Conservation (phyloP, 2,888 invertebrate species). For the Cheilosia urbana region DNA sequence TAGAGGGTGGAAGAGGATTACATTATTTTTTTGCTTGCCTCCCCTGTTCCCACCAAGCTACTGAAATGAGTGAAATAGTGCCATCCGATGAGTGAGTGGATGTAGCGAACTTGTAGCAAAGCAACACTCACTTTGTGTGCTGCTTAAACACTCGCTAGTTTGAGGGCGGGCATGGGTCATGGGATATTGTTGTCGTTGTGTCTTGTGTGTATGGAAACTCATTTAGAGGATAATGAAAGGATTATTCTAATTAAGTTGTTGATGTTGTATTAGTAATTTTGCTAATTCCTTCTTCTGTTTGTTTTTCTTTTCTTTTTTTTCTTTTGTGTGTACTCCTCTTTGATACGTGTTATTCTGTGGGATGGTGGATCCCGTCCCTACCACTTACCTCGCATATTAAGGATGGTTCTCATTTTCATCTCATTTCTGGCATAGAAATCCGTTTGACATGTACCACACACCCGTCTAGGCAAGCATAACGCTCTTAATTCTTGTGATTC, state of each 20-base stretch:
- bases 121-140: conserved; percentile 54
- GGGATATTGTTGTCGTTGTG: conserved; percentile 28
- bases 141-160: conserved; percentile 2
- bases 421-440: too few species aligned
- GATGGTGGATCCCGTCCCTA: too few species aligned
- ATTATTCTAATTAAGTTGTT: conserved; percentile 75
- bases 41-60: too few species aligned
- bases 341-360: too few species aligned
- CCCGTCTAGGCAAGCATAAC: too few species aligned
- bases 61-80: conserved; percentile 9
- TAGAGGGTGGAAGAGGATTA: conserved; percentile 40
- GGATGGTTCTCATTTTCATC: too few species aligned
- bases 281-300: conserved; percentile 44
- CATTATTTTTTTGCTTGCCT: conserved; percentile 1
- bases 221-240: conserved; percentile 71
- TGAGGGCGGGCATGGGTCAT: conserved; percentile 33
- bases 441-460: too few species aligned
- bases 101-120: conserved; percentile 41
- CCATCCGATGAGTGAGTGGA: conserved; percentile 42
- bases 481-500: too few species aligned
- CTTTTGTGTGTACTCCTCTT: neutral
- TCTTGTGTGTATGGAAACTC: conserved; percentile 41
- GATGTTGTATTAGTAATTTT: conserved; percentile 68
- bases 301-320: neutral
- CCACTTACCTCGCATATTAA: too few species aligned